Base-by-base conservation (phyloP, 2,797 vertebrate genomes). In the Octomys mimax region DNA sequence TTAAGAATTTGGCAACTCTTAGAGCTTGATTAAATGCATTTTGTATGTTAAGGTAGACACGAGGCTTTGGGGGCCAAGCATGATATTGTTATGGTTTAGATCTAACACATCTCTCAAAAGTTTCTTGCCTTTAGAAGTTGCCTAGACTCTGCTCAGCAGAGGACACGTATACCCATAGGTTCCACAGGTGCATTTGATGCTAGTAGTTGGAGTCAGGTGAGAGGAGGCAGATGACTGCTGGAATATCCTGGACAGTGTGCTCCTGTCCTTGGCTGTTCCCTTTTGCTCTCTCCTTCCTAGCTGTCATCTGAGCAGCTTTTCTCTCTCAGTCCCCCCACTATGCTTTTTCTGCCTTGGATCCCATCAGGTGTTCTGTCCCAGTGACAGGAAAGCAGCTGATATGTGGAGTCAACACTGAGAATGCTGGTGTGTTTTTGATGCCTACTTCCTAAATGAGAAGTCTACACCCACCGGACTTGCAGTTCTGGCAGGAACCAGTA, bases 361-460 rank as follows among this genome's bases (percentile, higher is more conserved):
- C 5, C 70, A 71, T 39, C 70, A 71, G 36, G 21, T 24, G 24
- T 24, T 24, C 21, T 24, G 10, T 57, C 36, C 36, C 21, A 71
- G 68, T 39, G 36, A 71, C 19, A 71, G 36, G 9, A 24, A 39
- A 39, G 21, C 4, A 39, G 21, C 70, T 22, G 21, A 39, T 71
- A 11, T 9, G 10, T 3, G n/a, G 24, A 95, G 33, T 81, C 79
- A 28, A 80, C 18, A 46, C 24, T 75, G 59, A 87, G 16, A 62
- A 77, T 33, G 68, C 36, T n/a, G 14, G 16, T 77, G 6, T 24
- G 28, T 21, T 36, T 78, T 73, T 61, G 62, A 71, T 49, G 28
- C 39, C 1, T 87, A 39, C 87, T 93, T 95, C n/a, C 75, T 94
- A 95, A 91, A 78, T 68, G 31, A 59, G 57, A 83, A 49, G 31